Base-by-base conservation (phyloP, 2,797 vertebrate species). In the Fundulus diaphanus region DNA sequence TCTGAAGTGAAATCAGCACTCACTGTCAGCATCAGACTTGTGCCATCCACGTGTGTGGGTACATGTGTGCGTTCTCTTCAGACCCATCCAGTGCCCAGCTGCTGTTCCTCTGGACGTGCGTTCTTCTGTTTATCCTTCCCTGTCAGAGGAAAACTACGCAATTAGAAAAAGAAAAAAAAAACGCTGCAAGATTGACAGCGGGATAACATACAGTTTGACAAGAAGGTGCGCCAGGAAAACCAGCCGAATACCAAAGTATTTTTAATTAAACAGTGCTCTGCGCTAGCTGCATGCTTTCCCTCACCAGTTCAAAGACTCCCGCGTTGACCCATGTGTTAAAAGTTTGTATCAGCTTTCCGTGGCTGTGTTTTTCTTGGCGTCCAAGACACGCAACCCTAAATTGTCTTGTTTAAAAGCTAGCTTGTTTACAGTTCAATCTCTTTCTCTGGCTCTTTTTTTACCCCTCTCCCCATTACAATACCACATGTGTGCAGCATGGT, bases 341-440 rank as follows among this genome's bases (percentile, higher is more conserved):
- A 94, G 93, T 95, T 94, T 95, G 94, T 93, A 95, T 96, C 94
- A 84, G 79, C 95, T 96, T 95, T 95, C 95, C 87, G 59, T 81
- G 68, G 72, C 86, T 91, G 81, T 96, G 95, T 96, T 96, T 96
- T 94, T 90, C 92, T 96, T 96, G 95, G 96, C 95, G 78, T 87
- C 78, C 27, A 65, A 88, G 84, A 89, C 92, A 92, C 79, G 84
- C 91, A 90, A 90, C 74, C 72, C 92, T 74, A 95, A 95, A 94
- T 95, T 94, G 93, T 96, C 95, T 95, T 93, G 93, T 96, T 95
- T 95, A 95, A 96, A 96, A 95, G 90, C 87, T 80, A 88, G 92
- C 92, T 95, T 96, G 94, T 96, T 96, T 96, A 95, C 93, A 93
- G 90, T 95, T 93, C 92, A 67, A 86, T 87, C 86, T 85, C 84